Base-by-base conservation (phyloP, 2,113 vertebrate genomes). In the Scolopax mira region DNA sequence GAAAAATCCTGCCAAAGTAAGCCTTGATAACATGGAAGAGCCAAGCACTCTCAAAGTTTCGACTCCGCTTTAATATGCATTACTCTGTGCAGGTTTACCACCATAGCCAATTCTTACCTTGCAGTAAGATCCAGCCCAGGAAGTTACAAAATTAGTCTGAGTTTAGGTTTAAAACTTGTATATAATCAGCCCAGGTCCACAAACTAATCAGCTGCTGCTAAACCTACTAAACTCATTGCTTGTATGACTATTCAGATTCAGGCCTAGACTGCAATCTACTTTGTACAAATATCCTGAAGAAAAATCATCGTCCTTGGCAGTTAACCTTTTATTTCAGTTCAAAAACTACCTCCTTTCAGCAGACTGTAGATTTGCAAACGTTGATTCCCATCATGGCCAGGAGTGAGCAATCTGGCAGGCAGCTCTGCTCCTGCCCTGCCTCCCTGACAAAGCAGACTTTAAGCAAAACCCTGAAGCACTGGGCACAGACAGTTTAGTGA, bases 301-400 rank as follows among this genome's bases (percentile, higher is more conserved):
- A 82, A 55, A 46, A 22, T 18, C n/a, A 39, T 14, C 27, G 17
- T 42, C 21, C n/a, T 86, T 80, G 67, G 48, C 48, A 93, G 79
- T n/a, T 80, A 88, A 90, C 44, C 22, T 94, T 85, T 84, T 90
- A 28, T 90, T 88, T 92, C 41, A 58, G 48, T 80, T 88, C 44
- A 81, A 0, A 49, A 65, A 79, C 44, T 37, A 69, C 41, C 44
- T 95, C 21, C 62, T 91, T 88, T 84, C 35, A 93, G 57, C n/a
- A 71, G 28, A 13, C 31, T 48, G 49, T 51, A 62, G 52, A 62
- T 91, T 57, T 91, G 71, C 39, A 70, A 80, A 74, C 57, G 18
- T 3, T 58, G 57, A 77, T 77, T 89, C 78, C 39, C 7, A 1
- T 64, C 22, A 37, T 65, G 62, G 70, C 46, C 48, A 94, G 31